Evolutionary conservation across 2,888 invertebrate species (phyloP), one percentile per base, ranked within the genome.

Genomic region (Busseola fusca): DNA sequence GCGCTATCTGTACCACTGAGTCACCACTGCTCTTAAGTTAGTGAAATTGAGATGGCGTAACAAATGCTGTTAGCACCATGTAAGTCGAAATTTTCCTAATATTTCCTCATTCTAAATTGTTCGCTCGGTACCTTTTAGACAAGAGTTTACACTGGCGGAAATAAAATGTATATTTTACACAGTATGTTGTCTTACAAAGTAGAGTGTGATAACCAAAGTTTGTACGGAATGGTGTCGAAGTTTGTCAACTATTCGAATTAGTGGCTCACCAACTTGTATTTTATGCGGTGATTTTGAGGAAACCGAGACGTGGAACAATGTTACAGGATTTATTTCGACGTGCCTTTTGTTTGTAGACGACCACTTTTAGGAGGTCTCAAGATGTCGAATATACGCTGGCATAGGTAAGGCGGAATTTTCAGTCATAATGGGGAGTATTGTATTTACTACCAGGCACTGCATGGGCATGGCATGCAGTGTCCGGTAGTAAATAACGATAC

Each of bases 231-330:
- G 60, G 57, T 59, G 67, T 42, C 56, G 64, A 64, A 70, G 34
- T 70, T 78, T 52, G 45, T 7, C 40, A 76, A 75, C 66, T 69
- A 83, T 80, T 71, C 69, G 60, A 73, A 83, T 81, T 82, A 79
- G 83, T 50, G 59, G 60, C 58, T 27, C 18, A 52, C 50, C 68
- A 78, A 78, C 60, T 76, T 79, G 69, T 69, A 76, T 75, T n/a
- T n/a, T n/a, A n/a, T 79, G 74, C 65, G 74, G 74, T 71, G 76
- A 60, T 66, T 66, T 58, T 64, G 68, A 64, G 50, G 30, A 50
- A 64, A 59, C 52, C 57, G 45, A 72, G 59, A 25, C 48, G 40
- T 0, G 12, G 52, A 71, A 65, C 77, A 71, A 67, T 76, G 77
- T 68, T 50, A 58, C 64, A 50, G 54, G 40, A 64, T 64, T 54